phyloP scores from a whole-genome alignment of 37 sponge, comb jelly and placozoan genomes.

The Mnemiopsis leidyi region DNA sequence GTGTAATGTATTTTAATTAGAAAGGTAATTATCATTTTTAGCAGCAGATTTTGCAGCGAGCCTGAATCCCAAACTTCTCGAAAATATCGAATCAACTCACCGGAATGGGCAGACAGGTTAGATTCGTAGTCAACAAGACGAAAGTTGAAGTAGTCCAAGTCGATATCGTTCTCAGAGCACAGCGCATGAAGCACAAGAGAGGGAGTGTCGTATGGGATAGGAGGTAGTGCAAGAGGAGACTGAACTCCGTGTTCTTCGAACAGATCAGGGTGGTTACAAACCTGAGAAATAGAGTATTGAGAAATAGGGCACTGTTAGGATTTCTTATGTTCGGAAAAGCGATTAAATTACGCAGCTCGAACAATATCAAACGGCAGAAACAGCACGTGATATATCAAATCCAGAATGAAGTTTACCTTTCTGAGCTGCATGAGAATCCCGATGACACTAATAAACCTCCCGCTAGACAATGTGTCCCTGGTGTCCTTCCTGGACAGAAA shows the following conservation, averaged over 20 bases:
- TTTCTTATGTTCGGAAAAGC: too few species aligned
- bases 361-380: too few species aligned
- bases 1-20: background rate
- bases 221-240: constrained; percentile 69
- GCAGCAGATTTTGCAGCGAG: background rate
- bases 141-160: constrained; percentile 75
- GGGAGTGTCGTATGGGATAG: constrained; percentile 49
- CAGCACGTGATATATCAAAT: too few species aligned
- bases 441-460: constrained; percentile 91
- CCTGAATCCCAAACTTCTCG: too few species aligned
- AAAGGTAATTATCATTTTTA: background rate
- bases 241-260: constrained; percentile 90
- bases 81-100: too few species aligned
- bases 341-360: too few species aligned
- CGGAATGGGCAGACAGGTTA: background rate
- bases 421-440: constrained; percentile 98
- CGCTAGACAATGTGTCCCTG: background rate
- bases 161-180: constrained; percentile 65
- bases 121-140: constrained; percentile 73
- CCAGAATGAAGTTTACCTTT: too few species aligned
- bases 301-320: too few species aligned
- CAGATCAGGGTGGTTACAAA: constrained; percentile 99
- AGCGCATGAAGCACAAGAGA: constrained; percentile 32
- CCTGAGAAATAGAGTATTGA: constrained; percentile 65
- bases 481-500: constrained; percentile 85